Evolutionary conservation across 2,113 vertebrate genomes (phyloP).

Genomic region (Mohoua ochrocephala): DNA sequence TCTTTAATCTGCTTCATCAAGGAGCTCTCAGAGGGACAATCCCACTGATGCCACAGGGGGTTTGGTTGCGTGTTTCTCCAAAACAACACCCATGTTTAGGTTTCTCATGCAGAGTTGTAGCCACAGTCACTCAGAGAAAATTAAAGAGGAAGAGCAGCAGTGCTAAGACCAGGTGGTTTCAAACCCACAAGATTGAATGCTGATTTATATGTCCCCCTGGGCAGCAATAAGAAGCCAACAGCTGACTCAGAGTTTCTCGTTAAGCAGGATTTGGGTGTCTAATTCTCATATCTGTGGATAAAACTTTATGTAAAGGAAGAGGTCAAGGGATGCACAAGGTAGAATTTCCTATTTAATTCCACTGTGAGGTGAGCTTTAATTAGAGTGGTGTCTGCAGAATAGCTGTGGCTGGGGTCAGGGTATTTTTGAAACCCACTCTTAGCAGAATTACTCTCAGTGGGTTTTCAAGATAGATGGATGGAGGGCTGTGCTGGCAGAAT

Average conservation of each 20-base stretch:
- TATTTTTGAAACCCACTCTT: neutral
- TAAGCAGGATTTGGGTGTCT: neutral
- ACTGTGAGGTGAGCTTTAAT: neutral
- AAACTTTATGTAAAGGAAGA: neutral
- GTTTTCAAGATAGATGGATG: neutral
- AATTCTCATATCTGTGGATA: neutral
- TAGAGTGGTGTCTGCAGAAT: neutral
- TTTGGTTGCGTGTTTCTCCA: neutral
- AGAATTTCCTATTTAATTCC: neutral
- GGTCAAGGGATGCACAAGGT: neutral
- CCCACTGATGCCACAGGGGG: rapidly evolving
- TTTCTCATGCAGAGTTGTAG: neutral
- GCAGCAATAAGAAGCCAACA: neutral
- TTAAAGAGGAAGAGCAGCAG: neutral
- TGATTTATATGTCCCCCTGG: neutral
- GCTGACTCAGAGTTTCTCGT: neutral
- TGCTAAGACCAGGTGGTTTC: neutral
- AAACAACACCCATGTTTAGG: neutral
- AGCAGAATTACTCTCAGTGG: neutral
- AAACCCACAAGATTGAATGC: neutral
- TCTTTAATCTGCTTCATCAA: neutral
- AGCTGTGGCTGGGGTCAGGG: neutral
- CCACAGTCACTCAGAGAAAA: neutral
- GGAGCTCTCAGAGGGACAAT: neutral
- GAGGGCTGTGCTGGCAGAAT: neutral